Percentiles rank a stretch among this genome's conserved stretches.
Evolutionary conservation across 2,888 invertebrate genomes (phyloP).

Genomic region (Leptopterna dolabrata): DNA sequence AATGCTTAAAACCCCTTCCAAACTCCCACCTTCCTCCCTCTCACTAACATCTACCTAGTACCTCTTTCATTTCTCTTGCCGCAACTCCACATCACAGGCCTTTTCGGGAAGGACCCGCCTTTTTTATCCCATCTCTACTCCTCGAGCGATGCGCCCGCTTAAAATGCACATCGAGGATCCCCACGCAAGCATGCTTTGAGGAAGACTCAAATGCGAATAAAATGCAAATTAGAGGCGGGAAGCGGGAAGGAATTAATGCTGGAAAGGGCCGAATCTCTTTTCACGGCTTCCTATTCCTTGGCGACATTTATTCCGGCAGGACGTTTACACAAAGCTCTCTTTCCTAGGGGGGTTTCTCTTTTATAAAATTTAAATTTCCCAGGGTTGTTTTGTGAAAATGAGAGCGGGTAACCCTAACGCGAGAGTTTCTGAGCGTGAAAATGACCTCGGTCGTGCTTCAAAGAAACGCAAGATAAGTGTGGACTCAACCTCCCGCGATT

Average conservation of each 20-base stretch:
- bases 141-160: conserved; percentile 48
- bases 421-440: neutral
- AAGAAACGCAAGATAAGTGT: neutral
- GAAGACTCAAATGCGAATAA: conserved; percentile 60
- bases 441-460: neutral
- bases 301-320: conserved; percentile 57
- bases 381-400: conserved; percentile 28
- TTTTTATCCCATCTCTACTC: neutral
- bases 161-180: conserved; percentile 58
- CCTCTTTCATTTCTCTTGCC: neutral
- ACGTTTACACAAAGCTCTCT: conserved; percentile 54
- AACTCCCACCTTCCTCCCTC: neutral
- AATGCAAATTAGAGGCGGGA: conserved; percentile 54
- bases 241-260: conserved; percentile 54
- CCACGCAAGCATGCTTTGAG: conserved; percentile 55
- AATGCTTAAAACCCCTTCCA: conserved; percentile 49
- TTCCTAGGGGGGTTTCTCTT: neutral
- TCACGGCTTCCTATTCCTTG: conserved; percentile 51
- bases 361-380: conserved; percentile 45
- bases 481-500: too few relatives aligned
- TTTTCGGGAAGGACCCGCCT: neutral
- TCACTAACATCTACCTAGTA: too few relatives aligned
- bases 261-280: conserved; percentile 24
- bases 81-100: neutral
- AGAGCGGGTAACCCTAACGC: neutral